Percentiles rank a stretch among this genome's conserved stretches.
These are phyloP conservation scores for Trogon melanurus DNA, from an alignment of 2,113 vertebrate genomes.

Conservation along the genomic window DNA sequence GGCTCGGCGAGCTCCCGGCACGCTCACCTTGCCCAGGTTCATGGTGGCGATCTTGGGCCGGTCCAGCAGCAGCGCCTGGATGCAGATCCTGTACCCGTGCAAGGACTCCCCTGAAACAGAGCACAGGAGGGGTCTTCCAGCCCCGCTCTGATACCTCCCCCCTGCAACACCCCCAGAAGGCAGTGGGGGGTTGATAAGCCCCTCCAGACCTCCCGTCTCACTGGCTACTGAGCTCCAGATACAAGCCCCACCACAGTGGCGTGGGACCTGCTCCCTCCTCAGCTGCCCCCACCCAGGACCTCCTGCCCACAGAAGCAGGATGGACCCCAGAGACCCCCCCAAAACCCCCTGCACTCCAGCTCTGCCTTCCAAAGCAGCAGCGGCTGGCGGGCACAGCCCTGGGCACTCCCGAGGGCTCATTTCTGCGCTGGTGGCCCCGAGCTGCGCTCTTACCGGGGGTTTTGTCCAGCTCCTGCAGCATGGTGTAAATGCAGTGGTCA, in stretches of 20 bases:
- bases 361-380: too few relatives aligned
- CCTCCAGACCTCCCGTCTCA: neutral
- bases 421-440: too few relatives aligned
- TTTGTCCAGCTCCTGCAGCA: constrained; percentile 93
- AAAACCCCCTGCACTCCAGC: too few relatives aligned
- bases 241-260: accelerated
- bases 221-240: too few relatives aligned
- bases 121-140: neutral
- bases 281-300: too few relatives aligned
- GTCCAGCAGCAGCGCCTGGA: constrained; percentile 91
- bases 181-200: accelerated
- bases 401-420: too few relatives aligned
- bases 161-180: accelerated
- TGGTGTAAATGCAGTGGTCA: constrained; percentile 91
- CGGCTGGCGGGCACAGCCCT: too few relatives aligned
- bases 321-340: too few relatives aligned
- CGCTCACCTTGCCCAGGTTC: constrained; percentile 87
- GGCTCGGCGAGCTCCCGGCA: too few relatives aligned
- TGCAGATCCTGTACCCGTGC: constrained; percentile 94
- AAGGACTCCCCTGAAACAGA: constrained; percentile 82
- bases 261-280: neutral
- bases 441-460: constrained; percentile 72
- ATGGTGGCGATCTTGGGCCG: constrained; percentile 85
- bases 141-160: accelerated
- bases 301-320: too few relatives aligned